Conservation (phyloP, 2,888 invertebrate species). For the Bellardia bayeri region DNA sequence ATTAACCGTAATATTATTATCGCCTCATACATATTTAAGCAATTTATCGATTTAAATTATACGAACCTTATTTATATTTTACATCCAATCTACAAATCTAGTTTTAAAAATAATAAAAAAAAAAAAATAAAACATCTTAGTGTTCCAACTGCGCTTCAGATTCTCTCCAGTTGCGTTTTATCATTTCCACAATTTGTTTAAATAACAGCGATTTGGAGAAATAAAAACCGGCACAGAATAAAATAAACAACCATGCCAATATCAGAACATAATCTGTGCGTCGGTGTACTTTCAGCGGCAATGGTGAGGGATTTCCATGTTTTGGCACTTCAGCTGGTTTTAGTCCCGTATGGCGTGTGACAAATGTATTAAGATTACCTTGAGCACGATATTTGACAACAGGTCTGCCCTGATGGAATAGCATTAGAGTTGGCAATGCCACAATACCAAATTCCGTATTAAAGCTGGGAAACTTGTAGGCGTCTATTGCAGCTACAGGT, state of each 20-base stretch:
- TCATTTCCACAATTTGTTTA: slow-evolving; percentile 91
- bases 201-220: slow-evolving; percentile 91
- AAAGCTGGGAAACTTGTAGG: slow-evolving; percentile 91
- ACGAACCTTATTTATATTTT: no score
- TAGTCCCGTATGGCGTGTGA: slow-evolving; percentile 90
- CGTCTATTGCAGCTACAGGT: slow-evolving; percentile 95
- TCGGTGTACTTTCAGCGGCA: slow-evolving; percentile 83
- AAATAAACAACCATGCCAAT: slow-evolving; percentile 93
- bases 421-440: slow-evolving; percentile 94
- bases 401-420: slow-evolving; percentile 95
- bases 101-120: neutral
- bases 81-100: neutral
- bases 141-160: slow-evolving; percentile 86
- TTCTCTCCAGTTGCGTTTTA: slow-evolving; percentile 94
- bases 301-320: slow-evolving; percentile 88
- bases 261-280: slow-evolving; percentile 93
- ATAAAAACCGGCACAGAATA: slow-evolving; percentile 89
- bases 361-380: slow-evolving; percentile 91
- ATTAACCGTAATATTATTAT: neutral
- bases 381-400: slow-evolving; percentile 93
- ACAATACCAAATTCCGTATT: slow-evolving; percentile 96
- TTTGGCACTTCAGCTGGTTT: slow-evolving; percentile 85
- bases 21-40: neutral
- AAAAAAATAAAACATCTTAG: slow-evolving; percentile 28
- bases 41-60: neutral